Evolutionary conservation across 2,888 invertebrate genomes (phyloP).

Genomic region (Drosophila peninsularis): DNA sequence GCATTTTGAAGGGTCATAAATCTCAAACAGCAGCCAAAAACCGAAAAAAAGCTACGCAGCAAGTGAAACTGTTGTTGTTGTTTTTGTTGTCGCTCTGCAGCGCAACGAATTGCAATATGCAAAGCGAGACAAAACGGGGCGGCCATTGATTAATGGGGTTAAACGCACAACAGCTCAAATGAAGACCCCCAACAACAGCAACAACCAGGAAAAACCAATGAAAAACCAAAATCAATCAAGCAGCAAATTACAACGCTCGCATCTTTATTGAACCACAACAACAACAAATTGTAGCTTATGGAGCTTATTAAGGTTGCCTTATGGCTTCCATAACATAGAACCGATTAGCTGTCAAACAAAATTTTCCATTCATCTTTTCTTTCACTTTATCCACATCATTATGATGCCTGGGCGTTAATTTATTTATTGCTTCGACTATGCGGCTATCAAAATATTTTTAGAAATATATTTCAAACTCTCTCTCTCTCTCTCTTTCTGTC

Average conservation of each 20-base stretch:
- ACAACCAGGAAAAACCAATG: conserved; percentile 22
- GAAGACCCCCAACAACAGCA: conserved; percentile 10
- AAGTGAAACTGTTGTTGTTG: conserved; percentile 17
- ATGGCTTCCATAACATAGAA: conserved; percentile 26
- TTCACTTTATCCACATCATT: conserved; percentile 22
- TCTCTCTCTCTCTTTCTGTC: not conserved
- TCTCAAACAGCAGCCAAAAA: conserved; percentile 63
- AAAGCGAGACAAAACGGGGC: conserved; percentile 49
- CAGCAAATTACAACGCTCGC: conserved; percentile 54
- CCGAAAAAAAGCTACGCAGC: conserved; percentile 40
- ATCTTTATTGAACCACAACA: conserved; percentile 2
- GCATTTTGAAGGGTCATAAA: conserved; percentile 82
- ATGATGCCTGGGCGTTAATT: conserved; percentile 53
- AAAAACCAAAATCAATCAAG: conserved; percentile 60
- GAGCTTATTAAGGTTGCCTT: conserved; percentile 47
- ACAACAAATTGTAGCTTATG: conserved; percentile 55
- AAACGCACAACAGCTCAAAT: conserved; percentile 40
- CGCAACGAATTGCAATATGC: conserved; percentile 71
- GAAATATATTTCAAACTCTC: conserved; percentile 9
- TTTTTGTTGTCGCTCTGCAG: conserved; percentile 26
- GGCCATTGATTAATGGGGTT: conserved; percentile 73
- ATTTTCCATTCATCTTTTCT: conserved; percentile 54
- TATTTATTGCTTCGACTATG: conserved; percentile 68
- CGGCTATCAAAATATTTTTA: conserved; percentile 64
- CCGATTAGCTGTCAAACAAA: conserved; percentile 52